phyloP scores from a whole-genome alignment of 30 jellyfish, hydroid and myxozoan species.

The Turritopsis rubra region DNA sequence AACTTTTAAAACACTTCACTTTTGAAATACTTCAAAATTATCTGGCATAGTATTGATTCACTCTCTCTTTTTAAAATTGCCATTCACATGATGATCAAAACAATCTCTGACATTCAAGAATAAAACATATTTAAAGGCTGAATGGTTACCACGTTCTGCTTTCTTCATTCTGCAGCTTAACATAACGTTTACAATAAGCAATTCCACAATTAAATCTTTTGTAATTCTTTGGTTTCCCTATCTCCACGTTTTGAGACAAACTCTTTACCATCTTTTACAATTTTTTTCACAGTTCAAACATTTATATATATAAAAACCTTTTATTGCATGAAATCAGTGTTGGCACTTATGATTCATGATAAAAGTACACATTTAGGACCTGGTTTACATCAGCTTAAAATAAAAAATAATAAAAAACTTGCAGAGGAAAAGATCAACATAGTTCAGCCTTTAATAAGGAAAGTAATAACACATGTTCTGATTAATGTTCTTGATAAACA shows the following conservation, averaged over 20 bases:
- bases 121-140: no score
- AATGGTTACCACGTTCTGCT: no score
- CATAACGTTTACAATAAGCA: neutral
- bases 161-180: no score
- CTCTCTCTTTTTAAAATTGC: no score
- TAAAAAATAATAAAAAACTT: no score
- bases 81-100: no score
- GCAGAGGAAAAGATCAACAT: neutral
- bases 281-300: neutral
- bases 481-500: no score
- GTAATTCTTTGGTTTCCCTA: neutral
- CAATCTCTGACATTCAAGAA: no score
- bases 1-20: no score
- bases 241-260: neutral
- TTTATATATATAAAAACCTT: no score
- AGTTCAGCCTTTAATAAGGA: neutral
- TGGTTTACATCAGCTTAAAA: neutral
- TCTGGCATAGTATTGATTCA: no score
- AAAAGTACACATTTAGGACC: neutral
- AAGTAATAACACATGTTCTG: neutral
- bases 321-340: neutral
- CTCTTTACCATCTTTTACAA: neutral
- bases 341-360: neutral
- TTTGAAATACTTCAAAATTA: no score
- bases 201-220: neutral